These are phyloP conservation scores for Pempheris klunzingeri DNA, from an alignment of 2,797 vertebrate genomes.

Conservation along the genomic window DNA sequence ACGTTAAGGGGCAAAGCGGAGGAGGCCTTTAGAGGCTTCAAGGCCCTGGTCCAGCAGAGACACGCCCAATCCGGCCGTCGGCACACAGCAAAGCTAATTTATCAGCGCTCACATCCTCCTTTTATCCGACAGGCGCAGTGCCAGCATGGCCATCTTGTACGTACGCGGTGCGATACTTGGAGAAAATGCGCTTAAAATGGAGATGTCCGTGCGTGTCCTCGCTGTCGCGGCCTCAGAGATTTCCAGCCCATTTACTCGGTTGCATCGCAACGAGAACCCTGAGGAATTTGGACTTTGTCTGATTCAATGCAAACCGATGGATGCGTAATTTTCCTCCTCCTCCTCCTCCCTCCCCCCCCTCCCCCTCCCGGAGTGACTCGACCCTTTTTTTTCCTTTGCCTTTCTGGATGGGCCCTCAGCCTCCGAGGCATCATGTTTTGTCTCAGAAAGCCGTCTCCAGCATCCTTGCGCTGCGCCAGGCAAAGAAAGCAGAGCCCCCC, in stretches of 20 bases:
- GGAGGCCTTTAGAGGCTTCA: conserved; percentile 66
- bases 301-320: conserved; percentile 83
- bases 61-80: conserved; percentile 84
- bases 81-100: conserved; percentile 73
- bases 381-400: conserved; percentile 84
- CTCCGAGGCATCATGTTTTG: conserved; percentile 88
- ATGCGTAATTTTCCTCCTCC: conserved; percentile 79
- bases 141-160: conserved; percentile 69
- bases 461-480: conserved; percentile 79
- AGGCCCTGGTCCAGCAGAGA: conserved; percentile 81
- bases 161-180: conserved; percentile 32
- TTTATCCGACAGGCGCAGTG: conserved; percentile 53
- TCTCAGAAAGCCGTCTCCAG: conserved; percentile 84
- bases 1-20: conserved; percentile 59
- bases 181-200: conserved; percentile 65
- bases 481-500: conserved; percentile 62
- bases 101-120: conserved; percentile 58
- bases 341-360: conserved; percentile 48
- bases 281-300: conserved; percentile 84
- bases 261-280: conserved; percentile 79
- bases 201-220: conserved; percentile 67
- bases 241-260: conserved; percentile 80
- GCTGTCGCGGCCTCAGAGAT: conserved; percentile 67
- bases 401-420: conserved; percentile 83
- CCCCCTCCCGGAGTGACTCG: conserved; percentile 84